Percentiles rank a stretch among this genome's conserved stretches.
Evolutionary conservation across 2,113 vertebrate species (phyloP).

Genomic region (Callocephalon fimbriatum): DNA sequence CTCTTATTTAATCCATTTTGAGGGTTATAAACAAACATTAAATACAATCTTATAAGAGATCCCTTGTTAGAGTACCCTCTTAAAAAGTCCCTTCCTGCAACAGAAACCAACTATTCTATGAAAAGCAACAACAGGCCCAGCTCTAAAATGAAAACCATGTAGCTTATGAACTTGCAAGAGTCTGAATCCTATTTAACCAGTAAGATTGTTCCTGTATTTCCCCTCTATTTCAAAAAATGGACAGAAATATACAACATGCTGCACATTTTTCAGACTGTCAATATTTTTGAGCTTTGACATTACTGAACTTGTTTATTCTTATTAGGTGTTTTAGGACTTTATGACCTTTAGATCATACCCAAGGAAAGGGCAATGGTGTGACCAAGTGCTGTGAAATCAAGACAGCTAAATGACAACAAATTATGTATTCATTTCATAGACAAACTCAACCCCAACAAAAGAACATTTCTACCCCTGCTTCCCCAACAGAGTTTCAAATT

Average conservation of each 20-base stretch:
- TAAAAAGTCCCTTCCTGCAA: not conserved
- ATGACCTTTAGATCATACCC: not conserved
- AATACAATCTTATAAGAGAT: not conserved
- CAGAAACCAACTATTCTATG: not conserved
- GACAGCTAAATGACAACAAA: not conserved
- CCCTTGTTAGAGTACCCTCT: not conserved
- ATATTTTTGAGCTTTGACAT: not conserved
- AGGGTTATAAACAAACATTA: slow-evolving; percentile 20
- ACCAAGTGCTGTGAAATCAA: not conserved
- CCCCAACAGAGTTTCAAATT: not conserved
- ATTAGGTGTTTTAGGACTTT: slow-evolving; percentile 21
- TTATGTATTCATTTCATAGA: not conserved
- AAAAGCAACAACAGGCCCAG: not conserved
- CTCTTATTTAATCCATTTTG: not conserved
- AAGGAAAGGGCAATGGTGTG: slow-evolving; percentile 4
- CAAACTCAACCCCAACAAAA: not conserved
- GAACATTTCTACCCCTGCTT: not conserved
- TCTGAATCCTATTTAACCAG: not conserved
- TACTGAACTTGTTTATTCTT: not conserved
- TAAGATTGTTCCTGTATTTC: not conserved
- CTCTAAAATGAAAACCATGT: not conserved
- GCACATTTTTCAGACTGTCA: not conserved
- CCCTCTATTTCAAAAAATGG: not conserved
- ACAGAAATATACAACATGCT: not conserved
- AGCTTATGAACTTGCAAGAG: not conserved